These are phyloP conservation scores for Tiliacea aurago DNA, from an alignment of 2,888 invertebrate genomes.

Conservation along the genomic window DNA sequence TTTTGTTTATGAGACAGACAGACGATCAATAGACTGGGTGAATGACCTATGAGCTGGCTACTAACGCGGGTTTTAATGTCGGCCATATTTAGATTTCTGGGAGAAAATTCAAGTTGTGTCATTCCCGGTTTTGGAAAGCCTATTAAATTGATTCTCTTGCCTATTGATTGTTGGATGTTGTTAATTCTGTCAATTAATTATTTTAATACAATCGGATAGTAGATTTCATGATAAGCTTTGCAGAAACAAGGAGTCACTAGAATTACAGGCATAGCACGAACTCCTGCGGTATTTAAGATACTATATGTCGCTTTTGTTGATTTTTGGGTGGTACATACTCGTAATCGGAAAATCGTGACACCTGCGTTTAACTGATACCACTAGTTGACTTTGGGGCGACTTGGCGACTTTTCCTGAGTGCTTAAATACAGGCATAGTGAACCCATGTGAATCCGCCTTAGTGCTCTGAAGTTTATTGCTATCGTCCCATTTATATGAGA, in stretches of 20 bases:
- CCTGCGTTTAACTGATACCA: neutral
- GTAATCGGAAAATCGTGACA: slow-evolving; percentile 1
- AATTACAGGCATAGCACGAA: neutral
- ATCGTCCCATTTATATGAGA: slow-evolving; percentile 33
- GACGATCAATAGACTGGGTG: slow-evolving; percentile 50
- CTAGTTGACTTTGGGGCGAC: neutral
- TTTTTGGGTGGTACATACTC: neutral
- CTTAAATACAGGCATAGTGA: neutral
- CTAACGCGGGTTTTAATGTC: slow-evolving; percentile 31
- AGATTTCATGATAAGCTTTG: neutral
- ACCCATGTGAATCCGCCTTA: slow-evolving; percentile 7
- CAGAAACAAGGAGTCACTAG: neutral
- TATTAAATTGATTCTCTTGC: neutral
- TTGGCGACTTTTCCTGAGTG: neutral
- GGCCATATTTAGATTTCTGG: slow-evolving; percentile 29
- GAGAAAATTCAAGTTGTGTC: neutral
- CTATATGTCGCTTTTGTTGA: neutral
- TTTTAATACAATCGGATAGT: slow-evolving; percentile 7
- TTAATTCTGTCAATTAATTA: slow-evolving; percentile 4
- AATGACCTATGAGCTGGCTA: slow-evolving; percentile 48
- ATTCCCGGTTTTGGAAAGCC: neutral
- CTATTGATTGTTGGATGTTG: neutral
- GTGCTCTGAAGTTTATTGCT: slow-evolving; percentile 38
- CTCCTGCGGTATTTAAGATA: neutral
- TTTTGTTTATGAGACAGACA: slow-evolving; percentile 32